Evolutionary conservation across 2,797 vertebrate genomes (phyloP), one percentile per base, ranked within the genome.

Genomic region (Gymnoscopelus microlampas): DNA sequence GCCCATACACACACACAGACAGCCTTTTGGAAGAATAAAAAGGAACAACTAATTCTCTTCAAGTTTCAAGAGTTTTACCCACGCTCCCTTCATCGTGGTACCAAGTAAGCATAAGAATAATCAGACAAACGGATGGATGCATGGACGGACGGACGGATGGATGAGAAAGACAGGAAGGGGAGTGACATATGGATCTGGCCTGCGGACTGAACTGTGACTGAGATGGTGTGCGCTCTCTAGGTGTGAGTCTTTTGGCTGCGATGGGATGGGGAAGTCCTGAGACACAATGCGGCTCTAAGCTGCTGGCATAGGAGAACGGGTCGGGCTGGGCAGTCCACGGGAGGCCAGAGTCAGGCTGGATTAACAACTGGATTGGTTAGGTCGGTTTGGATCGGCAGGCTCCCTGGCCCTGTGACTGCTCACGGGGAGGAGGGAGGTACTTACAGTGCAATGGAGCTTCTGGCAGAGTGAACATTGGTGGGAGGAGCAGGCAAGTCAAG

Each of bases 211-310:
- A 82, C 77, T 82, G 85, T 73, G 77, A 74, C 76, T 79, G 85
- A 79, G 80, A 80, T 84, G 88, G 74, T 63, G 77, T 72, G 83
- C 78, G 73, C 26, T 75, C 79, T 88, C 87, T 84, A 79, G 78
- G 73, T 85, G 56, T 84, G 81, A 91, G 89, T 91, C 87, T 88
- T 88, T 91, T 84, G 80, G 87, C 83, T 85, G 84, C 88, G 86
- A 89, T 87, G 91, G 44, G 83, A 89, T 89, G 89, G 82, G 90
- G 85, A 90, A 93, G 91, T 95, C 94, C 94, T 95, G 94, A 95
- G 94, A 94, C 93, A 94, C 93, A 91, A 90, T 93, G 94, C 92
- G 92, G 93, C 93, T 93, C 91, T 91, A 92, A 94, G 92, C 92
- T 94, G 93, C 92, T 94, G 94, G 93, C 93, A 93, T 94, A 94